Evolutionary conservation across 2,888 invertebrate species (phyloP), one percentile per base, ranked within the genome.

Genomic region (Chironomus tentans): DNA sequence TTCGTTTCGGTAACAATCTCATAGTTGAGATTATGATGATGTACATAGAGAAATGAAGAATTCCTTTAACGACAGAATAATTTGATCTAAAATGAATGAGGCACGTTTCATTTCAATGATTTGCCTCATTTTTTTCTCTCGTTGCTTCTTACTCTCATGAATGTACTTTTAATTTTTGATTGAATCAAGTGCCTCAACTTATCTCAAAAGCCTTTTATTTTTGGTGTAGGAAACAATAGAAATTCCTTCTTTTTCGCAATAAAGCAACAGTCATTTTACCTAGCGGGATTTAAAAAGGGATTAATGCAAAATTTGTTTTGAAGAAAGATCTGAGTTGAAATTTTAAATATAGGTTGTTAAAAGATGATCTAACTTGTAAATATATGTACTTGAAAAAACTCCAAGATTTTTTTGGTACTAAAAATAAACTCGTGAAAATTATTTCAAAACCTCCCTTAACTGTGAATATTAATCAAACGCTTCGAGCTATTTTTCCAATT

Each of bases 61-160:
- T 68, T 68, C 74, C 74, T 61, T 68, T 62, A 74, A 74, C 74
- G 74, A 74, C 74, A 74, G 18, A 74, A 74, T 74, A 74, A 74
- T 74, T 74, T 74, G 68, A 68, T 74, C 74, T 47, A 24, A 68
- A 65, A 48, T 21, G n/a, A 68, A 74, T 21, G 68, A 74, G 61
- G 68, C 74, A 74, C 74, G 74, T 74, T 74, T 74, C 22, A 22
- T 13, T 65, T 68, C 46, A 22, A 28, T 48, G 10, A 10, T 48
- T 15, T 21, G 62, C 48, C 38, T 7, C 38, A 38, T 38, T 38
- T 38, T 28, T 28, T 5, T 28, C 28, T 28, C 5, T 28, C 28
- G 28, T 28, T 28, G 28, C 56, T 12, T 38, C 38, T 38, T 2
- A 4, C 10, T 2, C 10, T 38, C 10, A 38, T 38, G 38, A 38